These are phyloP conservation scores for Orcinus orca DNA, from an alignment of 2,113 vertebrate species.

Conservation along the genomic window DNA sequence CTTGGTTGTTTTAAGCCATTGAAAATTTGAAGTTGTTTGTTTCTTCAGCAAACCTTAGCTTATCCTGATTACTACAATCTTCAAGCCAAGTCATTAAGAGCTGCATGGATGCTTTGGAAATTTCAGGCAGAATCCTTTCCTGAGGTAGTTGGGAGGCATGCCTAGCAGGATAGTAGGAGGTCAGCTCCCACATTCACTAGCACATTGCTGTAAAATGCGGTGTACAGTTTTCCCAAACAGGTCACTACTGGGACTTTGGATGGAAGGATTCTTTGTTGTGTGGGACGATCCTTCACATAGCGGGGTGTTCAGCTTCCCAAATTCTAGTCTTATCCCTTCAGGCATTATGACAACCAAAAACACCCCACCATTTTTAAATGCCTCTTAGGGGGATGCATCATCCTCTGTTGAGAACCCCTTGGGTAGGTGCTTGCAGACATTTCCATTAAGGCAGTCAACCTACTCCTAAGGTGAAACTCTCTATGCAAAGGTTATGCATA, in stretches of 20 bases:
- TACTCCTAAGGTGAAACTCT: background rate
- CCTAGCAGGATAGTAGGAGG: background rate
- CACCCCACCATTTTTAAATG: background rate
- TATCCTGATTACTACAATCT: background rate
- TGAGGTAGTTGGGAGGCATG: background rate
- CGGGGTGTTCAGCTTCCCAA: background rate
- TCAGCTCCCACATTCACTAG: background rate
- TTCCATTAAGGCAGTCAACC: background rate
- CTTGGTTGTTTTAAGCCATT: background rate
- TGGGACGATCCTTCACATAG: background rate
- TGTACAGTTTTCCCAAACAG: background rate
- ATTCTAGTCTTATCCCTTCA: background rate
- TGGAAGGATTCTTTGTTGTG: background rate
- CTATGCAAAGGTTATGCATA: background rate
- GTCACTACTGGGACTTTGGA: background rate
- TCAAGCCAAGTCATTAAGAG: background rate
- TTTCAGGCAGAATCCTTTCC: background rate
- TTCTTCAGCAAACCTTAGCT: background rate
- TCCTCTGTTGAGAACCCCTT: background rate
- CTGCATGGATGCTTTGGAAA: background rate
- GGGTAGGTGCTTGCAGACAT: background rate
- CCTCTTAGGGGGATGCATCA: background rate
- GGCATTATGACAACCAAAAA: background rate
- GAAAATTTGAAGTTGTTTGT: background rate
- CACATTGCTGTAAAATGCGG: background rate